Base-by-base conservation (phyloP, 2,113 vertebrate species). In the Budorcas taxicolor region DNA sequence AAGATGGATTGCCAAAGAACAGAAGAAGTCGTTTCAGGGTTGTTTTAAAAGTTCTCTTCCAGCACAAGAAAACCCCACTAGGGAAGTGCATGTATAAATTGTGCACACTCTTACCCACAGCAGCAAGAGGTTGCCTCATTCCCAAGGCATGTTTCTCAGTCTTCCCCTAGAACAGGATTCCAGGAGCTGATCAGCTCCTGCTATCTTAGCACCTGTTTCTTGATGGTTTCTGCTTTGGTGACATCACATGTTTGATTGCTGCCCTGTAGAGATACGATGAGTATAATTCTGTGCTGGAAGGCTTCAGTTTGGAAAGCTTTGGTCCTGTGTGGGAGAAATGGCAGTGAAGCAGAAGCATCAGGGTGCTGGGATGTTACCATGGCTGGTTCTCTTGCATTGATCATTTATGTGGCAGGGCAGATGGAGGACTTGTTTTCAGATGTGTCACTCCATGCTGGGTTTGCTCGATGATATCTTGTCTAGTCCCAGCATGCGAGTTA, bases 321-420 rank as follows among this genome's bases (percentile, higher is more conserved):
- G 91, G 36, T 50, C 40, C 13, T 4, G 12, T 40, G 84, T n/a
- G 19, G 47, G 80, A 96, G 58, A 74, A 57, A 19, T 29, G 55
- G n/a, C 55, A 81, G 93, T 25, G 17, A 83, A 92, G 78, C n/a
- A 83, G 95, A 62, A 62, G n/a, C n/a, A 36, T 17, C 23, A 50
- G 40, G 52, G 29, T 47, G 92, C 87, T 91, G 92, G 60, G 83
- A 57, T 7, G 1, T 16, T 53, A 47, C 60, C 60, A n/a, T 21
- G 60, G 55, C 8, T 29, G 14, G 3, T 55, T 85, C 31, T 95
- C 31, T 64, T 84, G 15, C 43, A 62, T 19, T 58, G 86, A 88
- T 94, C 64, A 96, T 97, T 97, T 96, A 85, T 78, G 58, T 19
- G 90, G n/a, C 45, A 36, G 55, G 86, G 52, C 90, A 97, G 94